A percentile compares a stretch with the other conserved stretches of the same genome.
These are phyloP conservation scores for Pan paniscus DNA, from an alignment of 2,113 vertebrate genomes.

Conservation along the genomic window DNA sequence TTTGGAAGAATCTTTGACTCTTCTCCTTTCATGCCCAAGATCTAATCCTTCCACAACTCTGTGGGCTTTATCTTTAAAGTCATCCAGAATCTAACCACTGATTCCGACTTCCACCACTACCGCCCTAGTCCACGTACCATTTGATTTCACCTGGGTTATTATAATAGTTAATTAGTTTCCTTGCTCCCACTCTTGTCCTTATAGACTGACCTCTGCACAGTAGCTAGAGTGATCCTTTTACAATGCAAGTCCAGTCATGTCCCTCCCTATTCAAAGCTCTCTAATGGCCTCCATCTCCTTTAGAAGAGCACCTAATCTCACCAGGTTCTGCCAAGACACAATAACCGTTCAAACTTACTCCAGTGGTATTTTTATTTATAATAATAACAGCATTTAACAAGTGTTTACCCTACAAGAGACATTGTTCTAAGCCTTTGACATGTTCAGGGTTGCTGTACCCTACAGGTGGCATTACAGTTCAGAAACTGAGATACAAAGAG, in stretches of 20 bases:
- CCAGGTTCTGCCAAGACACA: background rate
- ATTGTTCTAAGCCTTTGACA: background rate
- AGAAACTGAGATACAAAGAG: background rate
- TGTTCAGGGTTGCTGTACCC: background rate
- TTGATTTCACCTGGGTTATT: background rate
- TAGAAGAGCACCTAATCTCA: background rate
- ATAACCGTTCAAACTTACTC: background rate
- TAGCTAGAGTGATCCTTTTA: background rate
- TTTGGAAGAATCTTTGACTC: background rate
- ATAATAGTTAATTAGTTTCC: background rate
- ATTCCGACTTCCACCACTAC: background rate
- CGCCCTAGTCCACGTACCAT: background rate
- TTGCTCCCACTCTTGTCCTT: background rate
- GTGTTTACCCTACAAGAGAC: background rate
- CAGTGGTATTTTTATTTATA: background rate
- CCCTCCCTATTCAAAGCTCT: background rate
- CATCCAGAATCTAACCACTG: background rate
- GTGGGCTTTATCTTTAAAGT: background rate
- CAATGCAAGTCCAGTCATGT: background rate
- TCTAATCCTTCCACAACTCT: background rate
- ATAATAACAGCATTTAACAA: background rate
- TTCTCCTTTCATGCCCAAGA: background rate
- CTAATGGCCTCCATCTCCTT: background rate
- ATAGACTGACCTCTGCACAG: background rate
- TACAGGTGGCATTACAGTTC: background rate